Evolutionary conservation across 1,140 invertebrate genomes (phyloP).

Genomic region (Rhyzopertha dominica): DNA sequence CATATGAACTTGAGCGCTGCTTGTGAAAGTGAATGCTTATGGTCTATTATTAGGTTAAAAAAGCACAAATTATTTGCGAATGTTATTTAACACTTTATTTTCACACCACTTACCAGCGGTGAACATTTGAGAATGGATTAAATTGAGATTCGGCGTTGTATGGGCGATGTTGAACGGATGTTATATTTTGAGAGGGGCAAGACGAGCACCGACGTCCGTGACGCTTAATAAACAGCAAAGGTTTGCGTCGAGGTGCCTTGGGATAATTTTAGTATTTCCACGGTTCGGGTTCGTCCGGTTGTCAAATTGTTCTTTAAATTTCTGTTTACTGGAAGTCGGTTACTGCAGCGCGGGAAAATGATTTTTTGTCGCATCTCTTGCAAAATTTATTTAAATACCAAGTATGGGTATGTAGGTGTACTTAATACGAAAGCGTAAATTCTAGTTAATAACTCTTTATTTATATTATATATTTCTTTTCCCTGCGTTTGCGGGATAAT

Average conservation of each 20-base stretch:
- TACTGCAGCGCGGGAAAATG: slow-evolving; percentile 8
- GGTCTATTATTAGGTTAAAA: too few species aligned
- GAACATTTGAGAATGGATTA: slow-evolving; percentile 17
- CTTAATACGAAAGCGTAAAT: too few species aligned
- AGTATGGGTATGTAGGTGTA: too few species aligned
- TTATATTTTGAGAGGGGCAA: slow-evolving; percentile 28
- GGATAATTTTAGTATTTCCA: slow-evolving; percentile 33
- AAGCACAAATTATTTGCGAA: slow-evolving; percentile 12
- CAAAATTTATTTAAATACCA: too few species aligned
- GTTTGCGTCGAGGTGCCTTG: slow-evolving; percentile 25
- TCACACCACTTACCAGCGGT: slow-evolving; percentile 12
- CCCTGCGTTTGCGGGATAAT: too few species aligned
- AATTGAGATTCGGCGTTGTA: too few species aligned
- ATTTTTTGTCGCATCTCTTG: too few species aligned
- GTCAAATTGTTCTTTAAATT: slow-evolving; percentile 30
- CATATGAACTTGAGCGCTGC: too few species aligned
- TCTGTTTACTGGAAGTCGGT: slow-evolving; percentile 25
- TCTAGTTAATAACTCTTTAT: too few species aligned
- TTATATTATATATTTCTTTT: too few species aligned
- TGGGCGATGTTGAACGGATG: too few species aligned
- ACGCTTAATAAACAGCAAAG: slow-evolving; percentile 22
- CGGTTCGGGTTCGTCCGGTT: slow-evolving; percentile 34
- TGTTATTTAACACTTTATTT: slow-evolving; percentile 5
- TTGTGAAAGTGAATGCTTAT: too few species aligned
- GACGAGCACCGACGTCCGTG: slow-evolving; percentile 22